These are phyloP conservation scores for Pedetes capensis DNA, from an alignment of 2,113 vertebrate genomes.

Conservation along the genomic window DNA sequence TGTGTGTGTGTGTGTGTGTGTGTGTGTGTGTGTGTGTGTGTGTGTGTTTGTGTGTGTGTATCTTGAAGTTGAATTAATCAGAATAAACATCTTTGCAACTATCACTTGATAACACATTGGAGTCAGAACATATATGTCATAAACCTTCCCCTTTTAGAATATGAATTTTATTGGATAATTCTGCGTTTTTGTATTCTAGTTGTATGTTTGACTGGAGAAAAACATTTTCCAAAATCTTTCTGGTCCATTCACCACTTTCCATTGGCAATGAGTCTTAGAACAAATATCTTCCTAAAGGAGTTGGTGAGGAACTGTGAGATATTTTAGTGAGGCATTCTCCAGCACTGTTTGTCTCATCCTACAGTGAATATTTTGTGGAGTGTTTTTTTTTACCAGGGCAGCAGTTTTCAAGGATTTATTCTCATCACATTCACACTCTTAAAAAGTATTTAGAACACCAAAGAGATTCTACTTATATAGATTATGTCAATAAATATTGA, in stretches of 20 bases:
- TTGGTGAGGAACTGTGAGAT: background rate
- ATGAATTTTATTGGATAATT: background rate
- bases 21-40: no score
- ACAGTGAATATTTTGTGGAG: background rate
- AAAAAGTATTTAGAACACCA: background rate
- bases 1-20: no score
- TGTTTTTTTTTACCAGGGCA: background rate
- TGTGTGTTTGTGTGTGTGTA: no score
- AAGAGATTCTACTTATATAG: background rate
- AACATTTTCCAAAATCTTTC: background rate
- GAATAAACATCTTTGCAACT: background rate
- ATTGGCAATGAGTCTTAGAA: background rate
- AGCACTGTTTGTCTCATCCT: background rate
- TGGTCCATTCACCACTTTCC: background rate
- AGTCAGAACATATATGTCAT: background rate
- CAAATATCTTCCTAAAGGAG: background rate
- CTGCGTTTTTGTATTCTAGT: background rate
- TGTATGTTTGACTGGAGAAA: background rate
- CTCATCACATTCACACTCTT: background rate
- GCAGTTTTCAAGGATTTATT: background rate
- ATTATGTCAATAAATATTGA: background rate
- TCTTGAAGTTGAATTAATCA: background rate
- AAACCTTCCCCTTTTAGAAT: background rate
- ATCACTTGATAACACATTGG: background rate
- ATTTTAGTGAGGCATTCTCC: background rate